Conservation (phyloP, 2,113 vertebrate species). For the Gorsachius goisagi region DNA sequence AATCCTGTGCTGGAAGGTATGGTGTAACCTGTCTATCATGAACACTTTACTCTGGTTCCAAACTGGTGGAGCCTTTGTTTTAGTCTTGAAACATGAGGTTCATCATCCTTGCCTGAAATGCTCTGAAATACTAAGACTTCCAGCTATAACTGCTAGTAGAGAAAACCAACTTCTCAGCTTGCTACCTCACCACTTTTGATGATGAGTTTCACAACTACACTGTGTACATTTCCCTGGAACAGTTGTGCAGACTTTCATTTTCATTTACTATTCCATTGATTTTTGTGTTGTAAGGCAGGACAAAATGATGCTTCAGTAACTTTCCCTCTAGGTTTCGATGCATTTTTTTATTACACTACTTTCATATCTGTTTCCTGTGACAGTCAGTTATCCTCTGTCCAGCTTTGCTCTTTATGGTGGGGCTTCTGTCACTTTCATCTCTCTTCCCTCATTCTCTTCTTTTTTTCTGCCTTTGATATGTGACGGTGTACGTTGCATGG, state of each 20-base stretch:
- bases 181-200: background rate
- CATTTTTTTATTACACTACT: background rate
- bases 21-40: background rate
- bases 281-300: background rate
- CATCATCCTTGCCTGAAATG: background rate
- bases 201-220: background rate
- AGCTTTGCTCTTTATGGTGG: background rate
- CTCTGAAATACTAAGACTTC: background rate
- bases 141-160: background rate
- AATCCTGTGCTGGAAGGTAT: background rate
- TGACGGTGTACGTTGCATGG: background rate
- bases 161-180: background rate
- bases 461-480: background rate
- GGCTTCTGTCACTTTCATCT: background rate
- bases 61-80: background rate
- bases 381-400: background rate
- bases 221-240: background rate
- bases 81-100: background rate
- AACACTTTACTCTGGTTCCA: background rate
- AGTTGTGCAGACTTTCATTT: background rate
- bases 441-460: background rate
- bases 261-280: background rate
- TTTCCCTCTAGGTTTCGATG: background rate
- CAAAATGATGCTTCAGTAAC: background rate
- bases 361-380: background rate